phyloP scores from a whole-genome alignment of 92 coral and sea anemone species.

The Isaurus tuberculatus region DNA sequence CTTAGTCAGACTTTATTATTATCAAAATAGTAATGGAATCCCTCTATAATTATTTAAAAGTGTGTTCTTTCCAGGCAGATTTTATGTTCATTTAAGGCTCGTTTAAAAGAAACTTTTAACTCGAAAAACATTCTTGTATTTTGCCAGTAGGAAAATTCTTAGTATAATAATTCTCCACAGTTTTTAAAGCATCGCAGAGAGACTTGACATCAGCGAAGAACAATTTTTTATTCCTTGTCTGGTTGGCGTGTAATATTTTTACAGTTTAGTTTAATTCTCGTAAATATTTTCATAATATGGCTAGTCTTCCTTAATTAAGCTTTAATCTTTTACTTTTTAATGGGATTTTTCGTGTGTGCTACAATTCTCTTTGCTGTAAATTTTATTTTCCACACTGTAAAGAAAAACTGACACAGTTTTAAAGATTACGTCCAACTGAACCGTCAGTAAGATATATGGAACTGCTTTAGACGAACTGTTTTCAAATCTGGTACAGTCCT shows the following conservation, averaged over 20 bases:
- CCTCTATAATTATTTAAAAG: conserved; percentile 46
- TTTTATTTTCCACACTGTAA: not conserved
- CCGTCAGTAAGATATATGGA: not conserved
- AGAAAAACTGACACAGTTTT: not conserved
- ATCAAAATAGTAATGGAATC: too few relatives aligned
- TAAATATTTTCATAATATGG: not conserved
- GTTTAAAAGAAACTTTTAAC: conserved; percentile 3
- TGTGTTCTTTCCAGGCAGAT: not conserved
- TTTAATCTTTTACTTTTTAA: not conserved
- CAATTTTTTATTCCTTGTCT: not conserved
- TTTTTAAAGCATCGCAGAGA: not conserved
- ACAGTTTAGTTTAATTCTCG: not conserved
- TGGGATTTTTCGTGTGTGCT: not conserved
- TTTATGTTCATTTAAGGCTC: not conserved
- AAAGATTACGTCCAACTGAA: not conserved
- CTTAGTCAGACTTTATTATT: conserved; percentile 6
- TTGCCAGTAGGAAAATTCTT: not conserved
- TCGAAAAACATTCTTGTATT: not conserved
- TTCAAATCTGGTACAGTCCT: not conserved
- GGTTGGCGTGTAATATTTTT: not conserved
- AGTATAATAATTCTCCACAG: not conserved
- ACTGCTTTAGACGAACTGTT: not conserved
- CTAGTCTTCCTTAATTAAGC: not conserved
- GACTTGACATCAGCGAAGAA: not conserved
- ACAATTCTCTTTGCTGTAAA: not conserved